Percentiles rank a stretch among this genome's conserved stretches.
Conservation (phyloP, 2,888 invertebrate genomes). For the Diarsia rubi region DNA sequence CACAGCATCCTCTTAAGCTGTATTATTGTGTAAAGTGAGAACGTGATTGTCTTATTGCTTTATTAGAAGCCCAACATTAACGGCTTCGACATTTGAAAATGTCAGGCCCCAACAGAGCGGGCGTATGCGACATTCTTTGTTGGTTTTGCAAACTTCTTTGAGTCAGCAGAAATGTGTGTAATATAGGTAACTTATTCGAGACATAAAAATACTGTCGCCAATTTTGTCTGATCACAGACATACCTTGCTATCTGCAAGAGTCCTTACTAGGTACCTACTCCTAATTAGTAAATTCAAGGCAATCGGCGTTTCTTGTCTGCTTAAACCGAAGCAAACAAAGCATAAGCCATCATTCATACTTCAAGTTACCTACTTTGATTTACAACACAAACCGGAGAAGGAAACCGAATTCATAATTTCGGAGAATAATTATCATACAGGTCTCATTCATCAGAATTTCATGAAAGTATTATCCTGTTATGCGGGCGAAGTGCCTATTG, state of each 20-base stretch:
- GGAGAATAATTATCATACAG: constrained; percentile 29
- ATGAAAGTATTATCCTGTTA: constrained; percentile 37
- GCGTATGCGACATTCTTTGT: constrained; percentile 29
- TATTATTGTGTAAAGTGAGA: constrained; percentile 12
- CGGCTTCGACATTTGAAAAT: constrained; percentile 50
- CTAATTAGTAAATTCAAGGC: background rate
- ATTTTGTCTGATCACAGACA: constrained; percentile 14
- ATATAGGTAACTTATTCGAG: background rate
- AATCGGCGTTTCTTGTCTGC: constrained; percentile 6
- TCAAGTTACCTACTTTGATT: constrained; percentile 13
- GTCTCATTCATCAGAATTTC: constrained; percentile 26
- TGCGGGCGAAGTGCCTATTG: constrained; percentile 2
- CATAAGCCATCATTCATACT: background rate
- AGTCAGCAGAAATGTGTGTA: constrained; percentile 7
- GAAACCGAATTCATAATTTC: constrained; percentile 34
- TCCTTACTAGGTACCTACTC: constrained; percentile 10
- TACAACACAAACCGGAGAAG: constrained; percentile 1
- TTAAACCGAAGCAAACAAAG: background rate
- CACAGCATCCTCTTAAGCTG: background rate
- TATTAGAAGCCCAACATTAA: constrained; percentile 22
- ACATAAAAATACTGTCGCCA: background rate
- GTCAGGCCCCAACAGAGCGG: constrained; percentile 34
- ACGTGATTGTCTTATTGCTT: constrained; percentile 8
- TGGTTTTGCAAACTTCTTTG: constrained; percentile 35
- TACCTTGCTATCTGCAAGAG: background rate